Percentiles rank a stretch among this genome's conserved stretches.
Conservation (phyloP, 2,113 vertebrate genomes). For the Antechinus flavipes region DNA sequence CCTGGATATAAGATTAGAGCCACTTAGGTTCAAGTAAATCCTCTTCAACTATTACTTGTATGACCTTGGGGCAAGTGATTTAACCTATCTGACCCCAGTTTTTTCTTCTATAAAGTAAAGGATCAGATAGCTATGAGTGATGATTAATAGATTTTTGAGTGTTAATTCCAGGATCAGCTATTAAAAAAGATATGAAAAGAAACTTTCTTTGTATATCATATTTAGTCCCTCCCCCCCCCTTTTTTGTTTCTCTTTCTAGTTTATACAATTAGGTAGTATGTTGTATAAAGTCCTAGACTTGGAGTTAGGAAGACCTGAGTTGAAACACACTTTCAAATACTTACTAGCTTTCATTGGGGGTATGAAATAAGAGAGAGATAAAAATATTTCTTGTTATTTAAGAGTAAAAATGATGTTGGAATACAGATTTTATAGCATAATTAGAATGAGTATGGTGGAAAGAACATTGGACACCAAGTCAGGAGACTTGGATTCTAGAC, state of each 20-base stretch:
- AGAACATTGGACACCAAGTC: background rate
- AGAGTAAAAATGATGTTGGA: background rate
- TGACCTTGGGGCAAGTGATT: constrained; percentile 19
- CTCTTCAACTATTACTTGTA: constrained; percentile 18
- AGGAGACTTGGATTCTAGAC: background rate
- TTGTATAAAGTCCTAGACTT: background rate
- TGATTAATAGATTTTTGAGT: background rate
- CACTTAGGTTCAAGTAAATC: background rate
- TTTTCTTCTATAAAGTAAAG: constrained; percentile 52
- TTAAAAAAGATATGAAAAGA: constrained; percentile 24
- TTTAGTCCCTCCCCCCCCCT: background rate
- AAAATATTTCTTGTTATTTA: background rate
- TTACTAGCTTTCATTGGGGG: background rate
- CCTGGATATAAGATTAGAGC: background rate
- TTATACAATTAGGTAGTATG: background rate
- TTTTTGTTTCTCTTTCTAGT: background rate
- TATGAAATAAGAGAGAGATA: background rate
- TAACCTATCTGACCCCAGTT: constrained; percentile 32
- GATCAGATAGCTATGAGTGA: background rate
- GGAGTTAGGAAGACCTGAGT: background rate
- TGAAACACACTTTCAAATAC: background rate
- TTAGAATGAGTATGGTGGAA: background rate
- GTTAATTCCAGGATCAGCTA: background rate
- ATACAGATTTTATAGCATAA: background rate
- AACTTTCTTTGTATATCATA: constrained; percentile 47